Percentiles rank a stretch among this genome's conserved stretches.
Evolutionary conservation across 92 coral and sea anemone genomes (phyloP).

Genomic region (Plumapathes pennacea): DNA sequence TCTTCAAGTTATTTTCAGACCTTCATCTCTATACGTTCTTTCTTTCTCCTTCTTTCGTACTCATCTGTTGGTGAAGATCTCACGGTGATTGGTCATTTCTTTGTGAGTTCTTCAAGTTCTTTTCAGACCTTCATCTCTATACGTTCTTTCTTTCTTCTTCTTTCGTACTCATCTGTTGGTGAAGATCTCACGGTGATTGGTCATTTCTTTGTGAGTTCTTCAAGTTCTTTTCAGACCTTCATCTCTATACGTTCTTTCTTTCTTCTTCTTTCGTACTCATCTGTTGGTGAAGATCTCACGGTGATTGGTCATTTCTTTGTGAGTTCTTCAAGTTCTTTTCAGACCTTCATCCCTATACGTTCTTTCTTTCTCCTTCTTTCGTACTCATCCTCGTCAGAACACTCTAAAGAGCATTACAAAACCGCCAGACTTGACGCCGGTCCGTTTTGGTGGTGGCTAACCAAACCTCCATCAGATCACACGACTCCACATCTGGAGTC

Average conservation of each 20-base stretch:
- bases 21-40: background rate
- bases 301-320: background rate
- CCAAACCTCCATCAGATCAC: slow-evolving; percentile 16
- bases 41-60: background rate
- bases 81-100: background rate
- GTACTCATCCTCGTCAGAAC: slow-evolving; percentile 3
- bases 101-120: background rate
- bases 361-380: slow-evolving; percentile 3
- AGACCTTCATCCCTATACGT: background rate
- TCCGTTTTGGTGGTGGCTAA: slow-evolving; percentile 54
- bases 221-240: background rate
- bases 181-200: no score
- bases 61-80: background rate
- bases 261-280: background rate
- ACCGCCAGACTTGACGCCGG: no score
- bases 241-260: background rate
- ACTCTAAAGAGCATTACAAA: no score
- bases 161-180: background rate
- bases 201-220: background rate
- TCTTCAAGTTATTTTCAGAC: no score
- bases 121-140: background rate
- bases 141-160: background rate
- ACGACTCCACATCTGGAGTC: background rate
- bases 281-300: background rate
- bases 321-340: background rate